These are phyloP conservation scores for Drosophila arizonae DNA, from an alignment of 1,140 invertebrate species.

Conservation along the genomic window DNA sequence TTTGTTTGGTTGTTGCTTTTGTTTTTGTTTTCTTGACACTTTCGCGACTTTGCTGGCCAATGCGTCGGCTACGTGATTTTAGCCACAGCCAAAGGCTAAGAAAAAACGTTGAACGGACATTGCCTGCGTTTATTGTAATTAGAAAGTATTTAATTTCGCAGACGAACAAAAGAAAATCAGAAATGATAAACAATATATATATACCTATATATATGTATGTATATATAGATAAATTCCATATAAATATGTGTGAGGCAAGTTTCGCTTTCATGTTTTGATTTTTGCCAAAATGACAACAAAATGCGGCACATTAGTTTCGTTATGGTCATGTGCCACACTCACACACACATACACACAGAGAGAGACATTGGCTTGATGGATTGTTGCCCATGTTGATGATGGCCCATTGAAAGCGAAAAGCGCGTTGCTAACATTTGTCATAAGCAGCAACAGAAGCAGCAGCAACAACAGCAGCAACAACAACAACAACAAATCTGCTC, in stretches of 20 bases:
- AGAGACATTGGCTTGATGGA: constrained; percentile 4
- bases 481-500: neutral
- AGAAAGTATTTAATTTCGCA: constrained; percentile 81
- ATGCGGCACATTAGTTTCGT: constrained; percentile 71
- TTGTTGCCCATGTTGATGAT: constrained; percentile 46
- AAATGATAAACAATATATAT: constrained; percentile 15
- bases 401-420: constrained; percentile 61
- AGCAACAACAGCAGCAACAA: neutral
- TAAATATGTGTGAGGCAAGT: constrained; percentile 38
- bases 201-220: constrained; percentile 11
- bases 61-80: constrained; percentile 71
- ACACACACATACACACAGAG: neutral
- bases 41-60: constrained; percentile 66
- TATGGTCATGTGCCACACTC: constrained; percentile 58
- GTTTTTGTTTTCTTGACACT: constrained; percentile 71
- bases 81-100: constrained; percentile 52
- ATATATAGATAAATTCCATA: constrained; percentile 31
- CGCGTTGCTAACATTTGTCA: constrained; percentile 12
- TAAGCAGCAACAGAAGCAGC: neutral
- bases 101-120: constrained; percentile 50
- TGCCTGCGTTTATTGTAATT: constrained; percentile 79
- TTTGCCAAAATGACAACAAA: constrained; percentile 53
- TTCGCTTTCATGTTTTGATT: constrained; percentile 44
- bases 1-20: constrained; percentile 23
- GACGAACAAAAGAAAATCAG: constrained; percentile 43